Base-by-base conservation (phyloP, 2,113 vertebrate genomes). In the Dipodomys stephensi region DNA sequence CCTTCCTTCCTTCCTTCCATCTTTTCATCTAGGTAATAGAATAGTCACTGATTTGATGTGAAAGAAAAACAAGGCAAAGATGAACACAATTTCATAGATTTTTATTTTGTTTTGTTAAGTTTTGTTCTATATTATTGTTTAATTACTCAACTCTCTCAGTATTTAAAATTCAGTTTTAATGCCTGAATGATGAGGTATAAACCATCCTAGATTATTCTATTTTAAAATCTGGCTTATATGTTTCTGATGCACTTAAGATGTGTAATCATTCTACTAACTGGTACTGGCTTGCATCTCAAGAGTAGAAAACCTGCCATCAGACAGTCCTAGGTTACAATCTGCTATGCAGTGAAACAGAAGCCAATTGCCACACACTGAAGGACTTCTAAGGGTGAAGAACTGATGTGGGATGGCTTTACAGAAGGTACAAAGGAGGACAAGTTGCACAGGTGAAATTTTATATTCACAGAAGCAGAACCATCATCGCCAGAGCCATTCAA, bases 81-180 rank as follows among this genome's bases (percentile, higher is more conserved):
- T 90, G 19, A 80, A 80, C 65, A 67, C n/a, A 62, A 91, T 94
- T 65, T 79, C 30, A 76, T 72, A 16, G 7, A 44, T 76, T 93
- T 79, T 92, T 32, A 46, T 64, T 77, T 77, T 95, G 23, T 53
- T 81, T 67, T 30, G 3, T 39, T 77, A 53, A 74, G 8, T 79
- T 90, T 71, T 73, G 30, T 39, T 90, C 15, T 65, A 88, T 68
- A 23, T 35, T 93, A 44, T 22, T 16, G 32, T 64, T 85, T 88
- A 80, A 71, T 87, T 62, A 23, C 20, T 78, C 82, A 44, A 35
- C 7, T 92, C 53, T 68, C n/a, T 85, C 10, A 71, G 65, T 74
- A 74, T 71, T 94, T 83, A 76, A 94, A 92, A 77, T 18, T 88
- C 88, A 65, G 53, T 87, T 92, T 69, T 69, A 57, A 32, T 69